Evolutionary conservation across 2,888 invertebrate genomes (phyloP), one percentile per base, ranked within the genome.

Genomic region (Listrodromus nycthemerus): DNA sequence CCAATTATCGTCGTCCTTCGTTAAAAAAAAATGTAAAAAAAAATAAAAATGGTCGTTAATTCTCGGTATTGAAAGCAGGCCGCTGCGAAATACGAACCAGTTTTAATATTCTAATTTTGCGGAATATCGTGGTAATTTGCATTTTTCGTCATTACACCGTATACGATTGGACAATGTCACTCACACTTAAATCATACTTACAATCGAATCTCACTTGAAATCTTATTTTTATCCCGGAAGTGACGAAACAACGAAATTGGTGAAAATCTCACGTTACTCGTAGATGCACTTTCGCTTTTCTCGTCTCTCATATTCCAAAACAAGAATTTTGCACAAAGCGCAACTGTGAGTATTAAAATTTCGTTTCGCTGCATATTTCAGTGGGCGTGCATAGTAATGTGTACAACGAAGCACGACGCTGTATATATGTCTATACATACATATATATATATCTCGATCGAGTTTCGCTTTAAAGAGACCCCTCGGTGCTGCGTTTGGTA

Each of bases 301-400:
- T 37, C n/a, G 19, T 33, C 19, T n/a, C 21, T 27, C 33, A 10
- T 37, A 58, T 69, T 67, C 30, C 21, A 19, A 58, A 55, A 73
- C 30, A 74, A 48, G 50, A 45, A 67, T 74, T 48, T 74, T 74
- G n/a, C 48, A 74, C 67, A 50, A 67, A 48, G 71, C 67, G 24
- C n/a, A 50, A 71, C 24, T 21, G 70, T 30, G 37, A 37, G 74
- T 74, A 80, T 67, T 58, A 61, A 67, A 73, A 74, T 80, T 78
- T 52, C 52, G 30, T 71, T 65, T 52, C 50, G 37, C 24, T 21
- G 78, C 63, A 78, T 78, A 70, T 50, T 66, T 58, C 45, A 55
- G 55, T 48, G 19, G 41, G 7, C 24, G n/a, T 41, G 16, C 24
- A 41, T 37, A 71, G 19, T 37, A 41, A 41, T 41, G 41, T 37